phyloP scores from a whole-genome alignment of 2,888 invertebrate genomes.

The Drosophila maculinotata region DNA sequence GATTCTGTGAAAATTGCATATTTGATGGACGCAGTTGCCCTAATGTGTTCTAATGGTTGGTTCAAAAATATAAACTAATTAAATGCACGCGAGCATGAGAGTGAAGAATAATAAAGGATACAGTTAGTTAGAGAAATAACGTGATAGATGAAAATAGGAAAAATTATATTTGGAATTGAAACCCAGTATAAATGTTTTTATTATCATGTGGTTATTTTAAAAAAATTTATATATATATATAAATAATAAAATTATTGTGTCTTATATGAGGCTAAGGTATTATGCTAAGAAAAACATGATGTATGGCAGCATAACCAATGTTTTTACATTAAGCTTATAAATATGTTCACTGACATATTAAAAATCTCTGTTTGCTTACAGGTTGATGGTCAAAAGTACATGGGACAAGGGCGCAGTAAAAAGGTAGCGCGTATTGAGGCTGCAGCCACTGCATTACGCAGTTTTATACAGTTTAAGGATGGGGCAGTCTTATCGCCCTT shows the following conservation, averaged over 20 bases:
- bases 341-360: not conserved
- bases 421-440: conserved; percentile 87
- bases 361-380: conserved; percentile 56
- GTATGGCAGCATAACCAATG: too few relatives aligned
- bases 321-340: not conserved
- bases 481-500: conserved; percentile 82
- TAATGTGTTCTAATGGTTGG: not conserved
- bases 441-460: conserved; percentile 86
- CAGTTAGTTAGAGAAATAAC: conserved; percentile 1
- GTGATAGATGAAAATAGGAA: conserved; percentile 28
- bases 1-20: conserved; percentile 4
- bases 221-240: too few relatives aligned
- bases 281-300: too few relatives aligned
- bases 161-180: conserved; percentile 9
- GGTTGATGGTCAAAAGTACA: conserved; percentile 87
- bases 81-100: conserved; percentile 26
- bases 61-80: not conserved
- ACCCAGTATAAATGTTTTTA: conserved; percentile 4
- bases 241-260: too few relatives aligned
- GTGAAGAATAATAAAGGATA: not conserved
- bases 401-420: conserved; percentile 87
- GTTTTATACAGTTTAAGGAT: conserved; percentile 87
- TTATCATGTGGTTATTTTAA: not conserved
- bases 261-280: too few relatives aligned
- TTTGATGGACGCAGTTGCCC: not conserved